phyloP scores from a whole-genome alignment of 2,797 vertebrate species.

The Syngnathus acus region DNA sequence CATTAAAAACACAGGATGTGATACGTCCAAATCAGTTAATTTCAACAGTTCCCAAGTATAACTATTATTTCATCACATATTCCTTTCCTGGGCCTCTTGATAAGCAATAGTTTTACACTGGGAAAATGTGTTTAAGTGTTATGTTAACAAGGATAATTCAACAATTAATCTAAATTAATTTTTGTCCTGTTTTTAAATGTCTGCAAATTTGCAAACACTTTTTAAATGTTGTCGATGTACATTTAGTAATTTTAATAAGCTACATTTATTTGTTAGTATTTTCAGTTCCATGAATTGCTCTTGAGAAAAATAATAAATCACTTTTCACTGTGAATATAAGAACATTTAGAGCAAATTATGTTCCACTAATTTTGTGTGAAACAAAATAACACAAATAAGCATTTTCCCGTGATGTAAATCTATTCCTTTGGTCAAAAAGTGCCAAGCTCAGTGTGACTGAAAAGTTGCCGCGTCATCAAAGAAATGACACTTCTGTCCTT shows the following conservation, averaged over 20 bases:
- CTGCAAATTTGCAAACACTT: too few relatives aligned
- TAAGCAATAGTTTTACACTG: slow-evolving; percentile 1
- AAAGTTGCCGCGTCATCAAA: not conserved
- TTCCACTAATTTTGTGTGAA: too few relatives aligned
- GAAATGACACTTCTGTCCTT: not conserved
- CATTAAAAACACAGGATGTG: not conserved
- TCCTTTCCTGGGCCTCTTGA: not conserved
- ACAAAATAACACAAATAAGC: not conserved
- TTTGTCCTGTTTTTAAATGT: too few relatives aligned
- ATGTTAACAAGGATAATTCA: not conserved
- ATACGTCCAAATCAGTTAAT: not conserved
- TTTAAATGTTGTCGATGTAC: too few relatives aligned
- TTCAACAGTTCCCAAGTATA: not conserved
- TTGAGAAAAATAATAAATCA: too few relatives aligned
- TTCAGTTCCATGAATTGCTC: too few relatives aligned
- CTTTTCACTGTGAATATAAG: too few relatives aligned
- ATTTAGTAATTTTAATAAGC: too few relatives aligned
- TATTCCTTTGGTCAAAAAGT: slow-evolving; percentile 8
- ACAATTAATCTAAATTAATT: not conserved
- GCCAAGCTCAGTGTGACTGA: slow-evolving; percentile 1
- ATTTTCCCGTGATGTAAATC: slow-evolving; percentile 1
- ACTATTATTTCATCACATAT: not conserved
- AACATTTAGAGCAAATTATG: too few relatives aligned
- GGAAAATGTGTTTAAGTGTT: not conserved
- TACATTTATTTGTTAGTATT: too few relatives aligned